A percentile compares a stretch with the other conserved stretches of the same genome.
Conservation (phyloP, 2,113 vertebrate species). For the Sturnira hondurensis region DNA sequence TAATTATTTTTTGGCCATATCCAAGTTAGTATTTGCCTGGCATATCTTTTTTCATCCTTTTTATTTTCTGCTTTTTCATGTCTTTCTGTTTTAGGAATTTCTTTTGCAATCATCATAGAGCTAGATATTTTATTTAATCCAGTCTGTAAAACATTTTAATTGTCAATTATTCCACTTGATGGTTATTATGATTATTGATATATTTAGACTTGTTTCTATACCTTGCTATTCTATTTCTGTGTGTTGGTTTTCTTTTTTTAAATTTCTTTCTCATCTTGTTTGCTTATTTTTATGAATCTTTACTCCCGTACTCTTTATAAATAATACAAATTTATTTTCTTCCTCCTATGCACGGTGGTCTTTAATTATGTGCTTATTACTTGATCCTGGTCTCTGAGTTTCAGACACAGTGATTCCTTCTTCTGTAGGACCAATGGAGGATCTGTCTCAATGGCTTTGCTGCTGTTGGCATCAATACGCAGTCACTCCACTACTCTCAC, state of each 20-base stretch:
- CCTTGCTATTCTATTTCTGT: not conserved
- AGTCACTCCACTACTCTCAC: not conserved
- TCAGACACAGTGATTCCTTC: not conserved
- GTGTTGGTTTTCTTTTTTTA: not conserved
- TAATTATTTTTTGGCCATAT: not conserved
- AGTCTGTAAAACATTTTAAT: not conserved
- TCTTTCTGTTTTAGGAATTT: not conserved
- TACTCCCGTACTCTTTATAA: not conserved
- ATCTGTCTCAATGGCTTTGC: not conserved
- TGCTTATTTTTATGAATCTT: not conserved
- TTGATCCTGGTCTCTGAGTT: not conserved
- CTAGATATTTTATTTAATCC: not conserved
- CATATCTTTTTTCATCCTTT: not conserved
- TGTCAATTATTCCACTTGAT: not conserved
- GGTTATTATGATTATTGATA: not conserved
- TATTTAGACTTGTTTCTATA: constrained; percentile 12
- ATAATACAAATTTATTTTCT: not conserved
- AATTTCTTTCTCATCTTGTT: not conserved
- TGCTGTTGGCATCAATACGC: not conserved
- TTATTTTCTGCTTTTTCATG: not conserved
- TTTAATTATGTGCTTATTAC: not conserved
- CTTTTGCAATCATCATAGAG: not conserved
- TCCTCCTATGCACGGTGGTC: not conserved
- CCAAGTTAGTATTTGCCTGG: not conserved
- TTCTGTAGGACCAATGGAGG: not conserved